phyloP scores from a whole-genome alignment of 2,113 vertebrate species.

The Trochalopteron elliotii region DNA sequence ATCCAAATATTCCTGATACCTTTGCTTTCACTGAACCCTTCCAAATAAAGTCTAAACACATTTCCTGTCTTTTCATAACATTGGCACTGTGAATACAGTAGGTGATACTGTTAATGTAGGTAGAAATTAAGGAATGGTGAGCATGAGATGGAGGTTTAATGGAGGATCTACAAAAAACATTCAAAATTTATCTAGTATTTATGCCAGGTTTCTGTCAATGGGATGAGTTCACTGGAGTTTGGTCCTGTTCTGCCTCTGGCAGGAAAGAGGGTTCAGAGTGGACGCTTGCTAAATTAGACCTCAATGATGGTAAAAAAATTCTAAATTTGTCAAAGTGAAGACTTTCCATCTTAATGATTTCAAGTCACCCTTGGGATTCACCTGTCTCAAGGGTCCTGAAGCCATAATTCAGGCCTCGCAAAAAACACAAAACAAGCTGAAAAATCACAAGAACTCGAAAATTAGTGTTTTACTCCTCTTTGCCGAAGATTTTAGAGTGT shows the following conservation, averaged over 20 bases:
- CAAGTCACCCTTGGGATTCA: neutral
- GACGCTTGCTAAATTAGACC: neutral
- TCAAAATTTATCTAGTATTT: neutral
- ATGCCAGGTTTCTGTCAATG: neutral
- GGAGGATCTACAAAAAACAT: neutral
- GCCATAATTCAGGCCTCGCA: neutral
- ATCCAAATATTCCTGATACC: neutral
- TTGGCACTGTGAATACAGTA: neutral
- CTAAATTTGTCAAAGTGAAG: neutral
- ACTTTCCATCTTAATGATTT: neutral
- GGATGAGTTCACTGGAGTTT: neutral
- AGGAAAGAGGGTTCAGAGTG: neutral
- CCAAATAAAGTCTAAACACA: neutral
- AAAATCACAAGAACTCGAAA: neutral
- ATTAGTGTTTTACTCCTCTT: neutral
- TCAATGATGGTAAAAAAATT: neutral
- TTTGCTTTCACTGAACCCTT: neutral
- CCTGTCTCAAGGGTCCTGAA: neutral
- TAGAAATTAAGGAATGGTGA: neutral
- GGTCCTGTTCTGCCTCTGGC: neutral
- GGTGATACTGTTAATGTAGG: neutral
- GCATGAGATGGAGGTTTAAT: neutral
- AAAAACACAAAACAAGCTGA: neutral
- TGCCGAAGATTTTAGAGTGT: neutral
- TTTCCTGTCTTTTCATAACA: neutral